These are phyloP conservation scores for Emydocephalus ijimae DNA, from an alignment of 2,113 vertebrate species.

Conservation along the genomic window DNA sequence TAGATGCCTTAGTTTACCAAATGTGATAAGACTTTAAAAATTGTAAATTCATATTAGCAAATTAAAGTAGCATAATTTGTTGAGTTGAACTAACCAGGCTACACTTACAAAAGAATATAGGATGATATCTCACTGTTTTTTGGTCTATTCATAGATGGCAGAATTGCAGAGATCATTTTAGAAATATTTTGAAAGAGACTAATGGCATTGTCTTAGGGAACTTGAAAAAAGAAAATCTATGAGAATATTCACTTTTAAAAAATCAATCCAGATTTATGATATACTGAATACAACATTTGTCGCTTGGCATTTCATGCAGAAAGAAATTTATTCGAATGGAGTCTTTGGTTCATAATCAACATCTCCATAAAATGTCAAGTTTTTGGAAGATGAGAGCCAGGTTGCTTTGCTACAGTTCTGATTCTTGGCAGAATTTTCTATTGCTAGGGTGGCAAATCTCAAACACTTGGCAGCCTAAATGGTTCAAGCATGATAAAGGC, in stretches of 20 bases:
- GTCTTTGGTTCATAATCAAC: accelerated
- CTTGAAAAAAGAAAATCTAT: background rate
- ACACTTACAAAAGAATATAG: background rate
- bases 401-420: slow-evolving; percentile 8
- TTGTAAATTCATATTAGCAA: background rate
- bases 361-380: accelerated
- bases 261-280: background rate
- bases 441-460: background rate
- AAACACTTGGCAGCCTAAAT: slow-evolving; percentile 1
- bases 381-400: background rate
- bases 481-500: background rate
- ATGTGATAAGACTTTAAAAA: background rate
- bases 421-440: slow-evolving; percentile 15
- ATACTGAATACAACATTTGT: background rate
- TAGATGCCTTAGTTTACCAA: background rate
- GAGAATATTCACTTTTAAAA: background rate
- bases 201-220: background rate
- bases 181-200: background rate
- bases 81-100: background rate
- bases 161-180: background rate
- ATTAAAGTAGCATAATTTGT: background rate
- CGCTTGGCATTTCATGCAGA: accelerated
- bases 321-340: background rate
- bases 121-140: background rate
- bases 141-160: background rate